phyloP scores from a whole-genome alignment of 2,113 vertebrate genomes.

The Pterocles gutturalis region DNA sequence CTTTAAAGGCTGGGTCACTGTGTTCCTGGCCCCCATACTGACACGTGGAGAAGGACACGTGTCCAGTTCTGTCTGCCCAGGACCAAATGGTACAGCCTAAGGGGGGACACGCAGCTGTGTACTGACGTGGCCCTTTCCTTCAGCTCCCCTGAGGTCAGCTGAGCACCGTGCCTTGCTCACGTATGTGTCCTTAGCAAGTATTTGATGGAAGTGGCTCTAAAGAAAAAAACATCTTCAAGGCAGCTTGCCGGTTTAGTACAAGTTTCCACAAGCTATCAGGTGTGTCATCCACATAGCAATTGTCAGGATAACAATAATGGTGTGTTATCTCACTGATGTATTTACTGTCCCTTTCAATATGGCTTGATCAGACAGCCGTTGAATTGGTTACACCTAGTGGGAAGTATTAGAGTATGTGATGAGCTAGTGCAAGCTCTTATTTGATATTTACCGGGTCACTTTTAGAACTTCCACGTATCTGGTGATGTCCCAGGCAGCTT shows the following conservation, averaged over 20 bases:
- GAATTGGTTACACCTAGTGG: background rate
- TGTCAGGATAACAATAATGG: background rate
- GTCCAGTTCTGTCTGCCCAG: background rate
- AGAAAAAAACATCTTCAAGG: background rate
- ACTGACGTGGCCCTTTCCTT: rapidly evolving
- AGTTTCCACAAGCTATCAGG: background rate
- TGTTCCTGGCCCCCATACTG: background rate
- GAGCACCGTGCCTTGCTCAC: background rate
- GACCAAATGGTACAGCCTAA: background rate
- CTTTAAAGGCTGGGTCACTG: background rate
- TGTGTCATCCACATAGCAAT: background rate
- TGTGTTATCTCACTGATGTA: background rate
- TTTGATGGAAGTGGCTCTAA: background rate
- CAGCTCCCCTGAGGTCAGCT: background rate
- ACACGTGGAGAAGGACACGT: background rate
- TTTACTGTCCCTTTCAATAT: background rate
- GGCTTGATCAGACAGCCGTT: background rate
- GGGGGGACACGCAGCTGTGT: no score
- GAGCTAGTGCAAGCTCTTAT: background rate
- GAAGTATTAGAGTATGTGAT: background rate
- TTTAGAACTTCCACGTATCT: background rate
- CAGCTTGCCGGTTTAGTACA: background rate
- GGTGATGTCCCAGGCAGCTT: background rate
- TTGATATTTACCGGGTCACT: background rate
- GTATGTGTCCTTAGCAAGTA: no score